Percentiles rank a stretch among this genome's conserved stretches.
These are phyloP conservation scores for Sinohyriopsis cumingii DNA, from an alignment of 2,888 invertebrate species.

Conservation along the genomic window DNA sequence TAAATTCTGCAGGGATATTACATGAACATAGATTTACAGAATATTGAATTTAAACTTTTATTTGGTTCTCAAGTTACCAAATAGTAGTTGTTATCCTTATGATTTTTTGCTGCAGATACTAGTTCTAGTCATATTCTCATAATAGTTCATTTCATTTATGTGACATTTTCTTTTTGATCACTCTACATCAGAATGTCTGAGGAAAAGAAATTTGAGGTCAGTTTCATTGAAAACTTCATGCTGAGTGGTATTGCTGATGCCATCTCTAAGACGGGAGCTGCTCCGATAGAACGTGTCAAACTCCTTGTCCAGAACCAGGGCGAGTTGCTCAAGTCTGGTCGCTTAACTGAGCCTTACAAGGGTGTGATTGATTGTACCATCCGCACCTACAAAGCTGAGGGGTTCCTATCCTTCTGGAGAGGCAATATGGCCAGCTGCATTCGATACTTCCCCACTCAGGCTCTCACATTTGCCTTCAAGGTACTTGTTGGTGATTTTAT, in stretches of 20 bases:
- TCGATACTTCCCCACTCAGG: conserved; percentile 76
- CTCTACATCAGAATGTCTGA: conserved; percentile 19
- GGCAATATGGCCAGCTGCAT: conserved; percentile 95
- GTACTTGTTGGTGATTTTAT: too few relatives aligned
- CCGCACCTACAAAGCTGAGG: conserved; percentile 67
- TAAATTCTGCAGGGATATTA: too few relatives aligned
- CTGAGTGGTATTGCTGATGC: conserved; percentile 70
- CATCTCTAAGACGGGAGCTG: conserved; percentile 71
- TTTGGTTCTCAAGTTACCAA: too few relatives aligned
- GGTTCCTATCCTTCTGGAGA: conserved; percentile 84
- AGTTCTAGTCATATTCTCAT: too few relatives aligned
- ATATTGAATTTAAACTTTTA: too few relatives aligned
- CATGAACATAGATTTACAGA: too few relatives aligned
- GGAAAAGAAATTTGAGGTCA: conserved; percentile 43
- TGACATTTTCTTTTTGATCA: too few relatives aligned
- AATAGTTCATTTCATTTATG: too few relatives aligned
- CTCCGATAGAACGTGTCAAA: conserved; percentile 72
- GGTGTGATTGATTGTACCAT: conserved; percentile 76
- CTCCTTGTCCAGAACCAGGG: conserved; percentile 71
- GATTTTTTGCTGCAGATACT: too few relatives aligned
- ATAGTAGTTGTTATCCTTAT: too few relatives aligned
- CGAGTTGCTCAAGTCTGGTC: conserved; percentile 70
- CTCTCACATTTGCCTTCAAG: conserved; percentile 74
- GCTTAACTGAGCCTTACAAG: conserved; percentile 88
- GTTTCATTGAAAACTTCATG: conserved; percentile 69